A percentile compares a stretch with the other conserved stretches of the same genome.
These are phyloP conservation scores for Typhlichthys eigenmanni DNA, from an alignment of 2,797 vertebrate species.

Conservation along the genomic window DNA sequence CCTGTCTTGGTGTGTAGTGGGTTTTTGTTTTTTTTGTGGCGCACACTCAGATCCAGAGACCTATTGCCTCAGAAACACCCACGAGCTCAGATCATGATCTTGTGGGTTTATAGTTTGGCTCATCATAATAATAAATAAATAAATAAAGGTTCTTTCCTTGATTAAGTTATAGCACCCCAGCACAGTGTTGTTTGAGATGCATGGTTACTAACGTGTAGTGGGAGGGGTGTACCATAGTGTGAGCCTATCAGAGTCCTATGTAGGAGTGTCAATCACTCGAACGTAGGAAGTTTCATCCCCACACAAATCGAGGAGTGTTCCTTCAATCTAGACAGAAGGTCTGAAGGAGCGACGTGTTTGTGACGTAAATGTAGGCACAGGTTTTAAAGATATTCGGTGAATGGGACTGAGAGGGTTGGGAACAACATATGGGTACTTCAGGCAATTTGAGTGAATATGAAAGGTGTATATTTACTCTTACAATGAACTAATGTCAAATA, in stretches of 20 bases:
- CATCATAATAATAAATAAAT: too few relatives aligned
- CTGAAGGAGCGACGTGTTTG: slow-evolving; percentile 34
- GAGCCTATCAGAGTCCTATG: too few relatives aligned
- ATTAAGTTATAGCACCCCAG: background rate
- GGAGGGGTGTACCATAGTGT: too few relatives aligned
- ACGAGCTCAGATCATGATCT: background rate
- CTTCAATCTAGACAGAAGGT: slow-evolving; percentile 1
- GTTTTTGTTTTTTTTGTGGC: slow-evolving; percentile 38
- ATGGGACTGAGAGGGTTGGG: slow-evolving; percentile 11
- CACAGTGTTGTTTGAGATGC: too few relatives aligned
- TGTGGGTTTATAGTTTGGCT: background rate
- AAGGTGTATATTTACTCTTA: slow-evolving; percentile 32
- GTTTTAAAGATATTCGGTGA: slow-evolving; percentile 40
- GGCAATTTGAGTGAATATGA: slow-evolving; percentile 47
- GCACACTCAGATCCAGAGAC: slow-evolving; percentile 40
- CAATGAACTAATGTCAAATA: slow-evolving; percentile 36
- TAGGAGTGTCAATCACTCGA: too few relatives aligned
- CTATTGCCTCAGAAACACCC: slow-evolving; percentile 42
- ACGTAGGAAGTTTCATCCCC: too few relatives aligned
- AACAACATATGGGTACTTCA: slow-evolving; percentile 38
- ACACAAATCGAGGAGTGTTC: too few relatives aligned
- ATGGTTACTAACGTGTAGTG: too few relatives aligned
- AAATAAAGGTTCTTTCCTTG: background rate
- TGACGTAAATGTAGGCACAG: slow-evolving; percentile 27
- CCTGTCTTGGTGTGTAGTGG: slow-evolving; percentile 24